Base-by-base conservation (phyloP, 2,797 vertebrate genomes). In the Lithobates sylvaticus region DNA sequence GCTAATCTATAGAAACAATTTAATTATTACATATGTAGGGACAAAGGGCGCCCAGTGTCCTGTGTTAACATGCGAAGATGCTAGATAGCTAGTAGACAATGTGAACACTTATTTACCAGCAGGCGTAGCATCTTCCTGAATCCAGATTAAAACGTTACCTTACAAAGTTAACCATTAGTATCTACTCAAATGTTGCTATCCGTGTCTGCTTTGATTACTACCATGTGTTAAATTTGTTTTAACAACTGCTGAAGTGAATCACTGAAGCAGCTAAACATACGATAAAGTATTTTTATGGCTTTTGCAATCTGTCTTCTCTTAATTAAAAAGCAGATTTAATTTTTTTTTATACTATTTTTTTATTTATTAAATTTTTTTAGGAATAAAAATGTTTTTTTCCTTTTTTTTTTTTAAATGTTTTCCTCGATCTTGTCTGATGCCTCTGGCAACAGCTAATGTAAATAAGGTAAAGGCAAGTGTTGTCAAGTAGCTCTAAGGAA, bases 301-400 rank as follows among this genome's bases (percentile, higher is more conserved):
- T 73, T 65, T 1, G 79, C 79, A 82, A 77, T 82, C 85, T 86
- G 73, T 74, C 67, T 86, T 76, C 34, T 68, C 42, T 64, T 81
- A 76, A 86, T 76, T 76, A 77, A 77, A 67, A 79, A 61, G 29
- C 72, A 32, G 54, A 13, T 29, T 12, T 13, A 32, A 32, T 64
- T 73, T 44, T 73, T 18, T 27, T 23, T 44, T 61, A 10, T 73
- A 18, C 69, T 13, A 64, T 71, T 61, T 64, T 36, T 42, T 81
- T 39, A n/a, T n/a, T n/a, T n/a, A n/a, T n/a, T n/a, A n/a, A n/a
- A n/a, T 58, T 9, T 64, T n/a, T 23, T 8, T 67, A 67, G n/a
- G 64, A 3, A 58, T 58, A 29, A 4, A 8, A 16, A 21, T n/a
- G 21, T 65, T 65, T 64, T n/a, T 29, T 29, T 29, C 2, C 29